A percentile compares a stretch with the other conserved stretches of the same genome.
phyloP scores from a whole-genome alignment of 2,113 vertebrate species.

The Cyprinodon brontotheroides region DNA sequence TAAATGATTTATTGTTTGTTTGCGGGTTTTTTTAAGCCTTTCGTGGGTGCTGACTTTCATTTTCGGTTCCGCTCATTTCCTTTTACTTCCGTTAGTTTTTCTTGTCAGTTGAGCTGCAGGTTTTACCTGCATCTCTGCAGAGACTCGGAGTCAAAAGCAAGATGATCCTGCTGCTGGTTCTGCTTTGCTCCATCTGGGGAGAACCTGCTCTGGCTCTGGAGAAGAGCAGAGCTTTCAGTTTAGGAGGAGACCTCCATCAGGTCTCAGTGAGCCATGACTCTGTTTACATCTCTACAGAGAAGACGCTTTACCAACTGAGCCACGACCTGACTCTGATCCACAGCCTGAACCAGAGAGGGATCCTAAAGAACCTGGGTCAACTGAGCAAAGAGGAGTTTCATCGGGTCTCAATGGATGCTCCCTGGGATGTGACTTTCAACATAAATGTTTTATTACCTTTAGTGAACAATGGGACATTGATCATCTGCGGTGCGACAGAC shows the following conservation, averaged over 20 bases:
- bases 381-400: rapidly evolving
- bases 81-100: conserved; percentile 6
- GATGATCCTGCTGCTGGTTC: conserved; percentile 38
- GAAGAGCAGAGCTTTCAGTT: background rate
- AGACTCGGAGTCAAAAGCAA: conserved; percentile 13
- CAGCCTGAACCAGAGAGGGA: conserved; percentile 26
- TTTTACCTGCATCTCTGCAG: background rate
- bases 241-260: conserved; percentile 16
- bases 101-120: background rate
- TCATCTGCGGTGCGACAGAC: conserved; percentile 82
- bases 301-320: conserved; percentile 82
- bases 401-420: conserved; percentile 18
- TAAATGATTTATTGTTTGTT: no score
- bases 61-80: conserved; percentile 4
- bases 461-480: conserved; percentile 65
- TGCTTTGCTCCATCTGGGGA: conserved; percentile 30
- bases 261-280: background rate
- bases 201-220: conserved; percentile 9
- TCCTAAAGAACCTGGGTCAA: rapidly evolving
- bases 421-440: conserved; percentile 13
- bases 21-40: no score
- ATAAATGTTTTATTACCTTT: conserved; percentile 81
- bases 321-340: conserved; percentile 64
- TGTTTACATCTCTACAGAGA: conserved; percentile 80
- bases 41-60: background rate